These are phyloP conservation scores for Noctua pronuba DNA, from an alignment of 2,888 invertebrate species.

Conservation along the genomic window DNA sequence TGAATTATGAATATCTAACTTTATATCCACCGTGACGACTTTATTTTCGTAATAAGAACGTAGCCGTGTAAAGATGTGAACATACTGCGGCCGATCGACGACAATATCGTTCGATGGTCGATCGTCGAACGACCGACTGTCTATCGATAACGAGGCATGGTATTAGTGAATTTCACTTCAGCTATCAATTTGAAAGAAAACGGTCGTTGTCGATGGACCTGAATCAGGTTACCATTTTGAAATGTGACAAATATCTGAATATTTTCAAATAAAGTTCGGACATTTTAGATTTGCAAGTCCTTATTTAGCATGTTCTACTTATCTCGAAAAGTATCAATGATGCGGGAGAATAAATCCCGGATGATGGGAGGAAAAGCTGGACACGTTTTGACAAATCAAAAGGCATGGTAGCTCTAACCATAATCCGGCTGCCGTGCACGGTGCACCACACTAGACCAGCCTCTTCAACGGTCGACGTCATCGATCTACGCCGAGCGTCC, in stretches of 20 bases:
- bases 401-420: neutral
- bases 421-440: neutral
- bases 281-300: neutral
- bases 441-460: neutral
- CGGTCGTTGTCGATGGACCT: neutral
- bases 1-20: slow-evolving; percentile 21
- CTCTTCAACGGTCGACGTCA: neutral
- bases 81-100: neutral
- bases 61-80: neutral
- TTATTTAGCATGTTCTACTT: neutral
- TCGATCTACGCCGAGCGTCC: neutral
- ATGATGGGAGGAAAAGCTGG: neutral
- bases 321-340: neutral
- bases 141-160: neutral
- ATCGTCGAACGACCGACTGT: neutral
- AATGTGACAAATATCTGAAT: neutral
- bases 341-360: neutral
- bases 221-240: neutral
- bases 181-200: neutral
- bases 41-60: slow-evolving; percentile 2
- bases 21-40: neutral
- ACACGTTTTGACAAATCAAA: neutral
- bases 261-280: neutral
- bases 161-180: neutral
- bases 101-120: too few relatives aligned